Conservation (phyloP, 1,140 invertebrate genomes). For the Hylaeus volcanicus region DNA sequence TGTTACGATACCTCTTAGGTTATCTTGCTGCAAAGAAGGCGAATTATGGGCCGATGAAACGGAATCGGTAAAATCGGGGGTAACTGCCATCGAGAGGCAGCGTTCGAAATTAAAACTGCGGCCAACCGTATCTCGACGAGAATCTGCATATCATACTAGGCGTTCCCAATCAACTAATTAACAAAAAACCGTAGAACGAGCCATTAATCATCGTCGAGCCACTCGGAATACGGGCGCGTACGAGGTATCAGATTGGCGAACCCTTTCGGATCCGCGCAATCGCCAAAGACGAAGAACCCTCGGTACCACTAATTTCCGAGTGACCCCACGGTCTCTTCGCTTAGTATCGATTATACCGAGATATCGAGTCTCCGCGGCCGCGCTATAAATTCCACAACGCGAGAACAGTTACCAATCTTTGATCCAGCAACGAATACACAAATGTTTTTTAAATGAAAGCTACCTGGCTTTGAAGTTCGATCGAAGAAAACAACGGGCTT, state of each 20-base stretch:
- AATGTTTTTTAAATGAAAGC: no score
- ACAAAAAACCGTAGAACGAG: conserved; percentile 74
- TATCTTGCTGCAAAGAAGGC: background rate
- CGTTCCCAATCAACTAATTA: conserved; percentile 78
- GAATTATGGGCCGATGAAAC: conserved; percentile 50
- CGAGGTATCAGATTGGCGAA: conserved; percentile 73
- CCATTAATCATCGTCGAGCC: conserved; percentile 75
- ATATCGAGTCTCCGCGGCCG: conserved; percentile 21
- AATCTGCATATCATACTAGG: conserved; percentile 78
- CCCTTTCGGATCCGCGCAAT: conserved; percentile 68
- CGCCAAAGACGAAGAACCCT: conserved; percentile 50
- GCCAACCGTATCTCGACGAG: conserved; percentile 62
- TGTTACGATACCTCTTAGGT: no score
- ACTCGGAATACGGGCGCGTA: conserved; percentile 67
- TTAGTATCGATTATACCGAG: conserved; percentile 26
- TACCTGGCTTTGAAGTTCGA: background rate
- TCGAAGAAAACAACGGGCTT: conserved; percentile 7
- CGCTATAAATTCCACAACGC: conserved; percentile 18
- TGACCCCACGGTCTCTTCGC: conserved; percentile 48
- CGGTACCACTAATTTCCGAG: conserved; percentile 67
- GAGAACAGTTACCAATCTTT: background rate
- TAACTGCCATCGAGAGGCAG: conserved; percentile 47
- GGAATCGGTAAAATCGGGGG: conserved; percentile 49
- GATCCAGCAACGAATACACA: no score
- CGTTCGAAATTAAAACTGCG: conserved; percentile 62